Conservation (phyloP, 2,888 invertebrate species). For the Nemoura dubitans region DNA sequence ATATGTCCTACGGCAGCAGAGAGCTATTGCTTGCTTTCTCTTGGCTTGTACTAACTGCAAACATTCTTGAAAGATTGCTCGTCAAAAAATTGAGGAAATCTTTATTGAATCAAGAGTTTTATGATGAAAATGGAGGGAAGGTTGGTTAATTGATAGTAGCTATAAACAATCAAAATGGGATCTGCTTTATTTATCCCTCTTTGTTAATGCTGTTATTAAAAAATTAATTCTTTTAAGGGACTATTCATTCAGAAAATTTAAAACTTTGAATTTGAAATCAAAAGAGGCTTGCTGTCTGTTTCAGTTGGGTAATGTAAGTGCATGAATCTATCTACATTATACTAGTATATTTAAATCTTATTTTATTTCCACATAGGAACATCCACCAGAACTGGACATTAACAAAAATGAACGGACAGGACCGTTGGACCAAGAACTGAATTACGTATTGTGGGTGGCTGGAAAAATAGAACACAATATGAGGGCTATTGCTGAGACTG, state of each 20-base stretch:
- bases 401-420: neutral
- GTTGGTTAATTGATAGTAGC: constrained; percentile 48
- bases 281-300: too few relatives aligned
- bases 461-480: constrained; percentile 50
- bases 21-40: constrained; percentile 58
- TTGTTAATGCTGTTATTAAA: too few relatives aligned
- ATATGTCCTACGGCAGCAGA: constrained; percentile 54
- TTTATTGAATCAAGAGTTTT: constrained; percentile 55
- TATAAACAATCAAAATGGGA: too few relatives aligned
- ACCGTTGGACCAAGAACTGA: constrained; percentile 42
- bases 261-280: too few relatives aligned
- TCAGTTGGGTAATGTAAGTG: too few relatives aligned
- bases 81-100: constrained; percentile 54
- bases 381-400: neutral
- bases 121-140: constrained; percentile 39
- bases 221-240: too few relatives aligned
- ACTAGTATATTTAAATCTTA: too few relatives aligned
- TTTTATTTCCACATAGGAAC: constrained; percentile 28
- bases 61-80: constrained; percentile 54
- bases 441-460: constrained; percentile 48
- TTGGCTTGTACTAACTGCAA: constrained; percentile 57
- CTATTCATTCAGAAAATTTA: too few relatives aligned
- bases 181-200: too few relatives aligned
- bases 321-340: too few relatives aligned
- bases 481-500: constrained; percentile 47